A percentile compares a stretch with the other conserved stretches of the same genome.
phyloP scores from a whole-genome alignment of 2,888 invertebrate genomes.

The Lysandra bellargus region DNA sequence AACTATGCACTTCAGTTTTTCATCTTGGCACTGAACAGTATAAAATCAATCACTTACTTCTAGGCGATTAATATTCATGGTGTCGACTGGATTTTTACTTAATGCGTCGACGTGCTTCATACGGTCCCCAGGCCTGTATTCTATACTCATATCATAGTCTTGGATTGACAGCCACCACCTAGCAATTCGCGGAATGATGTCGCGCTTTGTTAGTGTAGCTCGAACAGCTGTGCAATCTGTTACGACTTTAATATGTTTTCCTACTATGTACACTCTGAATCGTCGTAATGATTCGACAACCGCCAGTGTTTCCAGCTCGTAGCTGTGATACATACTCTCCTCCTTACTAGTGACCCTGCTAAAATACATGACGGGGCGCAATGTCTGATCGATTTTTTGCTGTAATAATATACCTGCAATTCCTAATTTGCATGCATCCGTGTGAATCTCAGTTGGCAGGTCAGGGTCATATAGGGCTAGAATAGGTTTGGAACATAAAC shows the following conservation, averaged over 20 bases:
- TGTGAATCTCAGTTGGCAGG: conserved; percentile 44
- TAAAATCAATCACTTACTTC: conserved; percentile 44
- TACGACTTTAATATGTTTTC: conserved; percentile 41
- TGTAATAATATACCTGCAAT: conserved; percentile 48
- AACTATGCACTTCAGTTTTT: conserved; percentile 38
- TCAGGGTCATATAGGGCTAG: conserved; percentile 45
- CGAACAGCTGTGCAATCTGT: conserved; percentile 50
- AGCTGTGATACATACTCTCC: conserved; percentile 49
- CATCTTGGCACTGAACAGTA: conserved; percentile 42
- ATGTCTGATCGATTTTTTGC: conserved; percentile 37
- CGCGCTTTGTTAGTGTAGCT: conserved; percentile 45
- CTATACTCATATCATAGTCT: conserved; percentile 48
- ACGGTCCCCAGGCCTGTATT: conserved; percentile 47
- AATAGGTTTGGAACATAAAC: conserved; percentile 42
- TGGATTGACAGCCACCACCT: conserved; percentile 50
- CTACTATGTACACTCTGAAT: conserved; percentile 44
- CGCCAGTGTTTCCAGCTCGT: conserved; percentile 52
- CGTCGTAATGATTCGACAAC: conserved; percentile 46
- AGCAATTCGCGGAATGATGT: conserved; percentile 47
- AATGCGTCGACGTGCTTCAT: conserved; percentile 52
- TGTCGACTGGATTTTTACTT: conserved; percentile 46
- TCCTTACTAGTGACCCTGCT: conserved; percentile 46
- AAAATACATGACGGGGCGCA: conserved; percentile 47
- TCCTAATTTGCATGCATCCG: conserved; percentile 46
- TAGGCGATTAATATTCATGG: conserved; percentile 37